Evolutionary conservation across 2,113 vertebrate genomes (phyloP).

Genomic region (Puffinus mauretanicus): DNA sequence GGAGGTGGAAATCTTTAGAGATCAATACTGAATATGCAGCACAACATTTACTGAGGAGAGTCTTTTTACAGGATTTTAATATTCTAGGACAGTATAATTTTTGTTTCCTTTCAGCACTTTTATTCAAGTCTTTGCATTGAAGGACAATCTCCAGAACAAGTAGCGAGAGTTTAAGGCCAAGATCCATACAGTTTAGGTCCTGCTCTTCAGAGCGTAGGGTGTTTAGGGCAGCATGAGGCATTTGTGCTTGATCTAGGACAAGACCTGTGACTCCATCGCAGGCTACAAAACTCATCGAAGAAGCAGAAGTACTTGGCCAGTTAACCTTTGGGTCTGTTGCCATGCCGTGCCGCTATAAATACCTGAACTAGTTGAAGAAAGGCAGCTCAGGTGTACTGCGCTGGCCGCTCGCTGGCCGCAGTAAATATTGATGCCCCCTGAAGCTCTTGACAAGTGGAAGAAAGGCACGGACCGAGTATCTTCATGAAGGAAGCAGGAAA

Average conservation of each 20-base stretch:
- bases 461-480: accelerated
- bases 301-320: not conserved
- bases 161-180: not conserved
- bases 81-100: not conserved
- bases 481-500: not conserved
- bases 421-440: not conserved
- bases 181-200: not conserved
- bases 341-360: not conserved
- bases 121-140: not conserved
- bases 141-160: not conserved
- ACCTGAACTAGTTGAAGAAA: not conserved
- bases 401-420: not conserved
- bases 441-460: too few species aligned
- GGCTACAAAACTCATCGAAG: not conserved
- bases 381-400: not conserved
- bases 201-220: accelerated
- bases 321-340: not conserved
- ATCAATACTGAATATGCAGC: not conserved
- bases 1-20: not conserved
- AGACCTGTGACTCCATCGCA: not conserved
- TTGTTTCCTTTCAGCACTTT: not conserved
- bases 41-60: not conserved
- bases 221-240: not conserved
- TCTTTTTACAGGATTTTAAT: not conserved
- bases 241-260: not conserved